These are phyloP conservation scores for Rotaria magnacalcarata DNA, from an alignment of 2,888 invertebrate species.

Conservation along the genomic window DNA sequence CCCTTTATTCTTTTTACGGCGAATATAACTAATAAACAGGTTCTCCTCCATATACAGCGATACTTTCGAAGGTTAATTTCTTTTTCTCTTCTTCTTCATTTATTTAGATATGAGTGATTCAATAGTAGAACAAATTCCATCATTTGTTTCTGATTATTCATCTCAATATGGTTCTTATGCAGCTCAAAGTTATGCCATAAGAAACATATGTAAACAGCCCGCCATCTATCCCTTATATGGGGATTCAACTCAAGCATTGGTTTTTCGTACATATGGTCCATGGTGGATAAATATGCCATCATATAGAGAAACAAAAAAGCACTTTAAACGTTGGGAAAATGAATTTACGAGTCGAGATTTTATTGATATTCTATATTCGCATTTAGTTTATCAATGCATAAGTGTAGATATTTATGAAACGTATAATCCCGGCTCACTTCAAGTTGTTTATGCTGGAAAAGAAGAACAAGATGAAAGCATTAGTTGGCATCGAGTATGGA, in stretches of 20 bases:
- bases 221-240: neutral
- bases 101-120: neutral
- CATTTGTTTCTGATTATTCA: neutral
- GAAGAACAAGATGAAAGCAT: neutral
- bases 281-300: slow-evolving; percentile 34
- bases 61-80: neutral
- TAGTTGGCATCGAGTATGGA: neutral
- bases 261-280: slow-evolving; percentile 34
- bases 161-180: slow-evolving; percentile 24
- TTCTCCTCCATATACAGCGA: neutral
- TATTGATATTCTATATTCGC: neutral
- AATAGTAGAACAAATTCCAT: neutral
- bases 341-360: slow-evolving; percentile 17
- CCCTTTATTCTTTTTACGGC: neutral
- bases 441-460: slow-evolving; percentile 18
- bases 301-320: neutral
- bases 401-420: neutral
- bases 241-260: neutral
- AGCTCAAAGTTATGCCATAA: neutral
- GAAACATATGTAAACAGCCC: neutral
- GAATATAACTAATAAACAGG: neutral
- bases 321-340: neutral
- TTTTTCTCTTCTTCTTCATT: neutral
- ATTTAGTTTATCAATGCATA: neutral
- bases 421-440: slow-evolving; percentile 7